These are phyloP conservation scores for Cryptoleucopteryx plumbea DNA, from an alignment of 2,113 vertebrate genomes.

Conservation along the genomic window DNA sequence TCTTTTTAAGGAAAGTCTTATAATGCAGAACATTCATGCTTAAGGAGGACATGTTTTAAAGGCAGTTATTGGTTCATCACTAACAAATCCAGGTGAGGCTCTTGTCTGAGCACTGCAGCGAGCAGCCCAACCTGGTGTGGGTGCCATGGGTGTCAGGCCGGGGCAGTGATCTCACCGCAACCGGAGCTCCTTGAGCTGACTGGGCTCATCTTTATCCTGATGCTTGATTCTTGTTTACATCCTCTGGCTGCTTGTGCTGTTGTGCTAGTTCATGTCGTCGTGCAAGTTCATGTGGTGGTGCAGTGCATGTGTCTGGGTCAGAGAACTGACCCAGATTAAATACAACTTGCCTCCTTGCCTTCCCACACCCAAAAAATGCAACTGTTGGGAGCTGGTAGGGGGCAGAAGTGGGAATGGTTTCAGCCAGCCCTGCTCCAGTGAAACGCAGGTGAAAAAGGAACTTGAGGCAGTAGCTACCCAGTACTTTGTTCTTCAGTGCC, in stretches of 20 bases:
- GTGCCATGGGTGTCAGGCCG: fast-evolving
- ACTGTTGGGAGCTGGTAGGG: not conserved
- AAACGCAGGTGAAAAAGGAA: not conserved
- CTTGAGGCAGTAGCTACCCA: not conserved
- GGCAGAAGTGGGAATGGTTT: not conserved
- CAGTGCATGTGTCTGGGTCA: not conserved
- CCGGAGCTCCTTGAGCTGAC: not conserved
- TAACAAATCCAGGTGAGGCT: not conserved
- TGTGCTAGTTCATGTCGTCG: not conserved
- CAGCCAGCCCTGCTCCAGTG: not conserved
- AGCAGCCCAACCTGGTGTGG: not conserved
- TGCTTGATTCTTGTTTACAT: not conserved
- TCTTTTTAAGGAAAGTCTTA: not conserved
- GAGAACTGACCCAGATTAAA: not conserved
- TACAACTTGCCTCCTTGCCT: not conserved
- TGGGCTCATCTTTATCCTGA: not conserved
- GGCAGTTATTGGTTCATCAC: not conserved
- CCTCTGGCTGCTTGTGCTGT: not conserved
- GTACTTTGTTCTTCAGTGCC: not conserved
- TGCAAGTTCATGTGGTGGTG: not conserved
- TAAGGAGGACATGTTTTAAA: not conserved
- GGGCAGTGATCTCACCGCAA: fast-evolving
- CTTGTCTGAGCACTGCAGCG: not conserved
- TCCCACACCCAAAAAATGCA: fast-evolving
- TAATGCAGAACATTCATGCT: not conserved